Percentiles rank a stretch among this genome's conserved stretches.
Conservation (phyloP, 2,888 invertebrate species). For the Cheiracanthium punctorium region DNA sequence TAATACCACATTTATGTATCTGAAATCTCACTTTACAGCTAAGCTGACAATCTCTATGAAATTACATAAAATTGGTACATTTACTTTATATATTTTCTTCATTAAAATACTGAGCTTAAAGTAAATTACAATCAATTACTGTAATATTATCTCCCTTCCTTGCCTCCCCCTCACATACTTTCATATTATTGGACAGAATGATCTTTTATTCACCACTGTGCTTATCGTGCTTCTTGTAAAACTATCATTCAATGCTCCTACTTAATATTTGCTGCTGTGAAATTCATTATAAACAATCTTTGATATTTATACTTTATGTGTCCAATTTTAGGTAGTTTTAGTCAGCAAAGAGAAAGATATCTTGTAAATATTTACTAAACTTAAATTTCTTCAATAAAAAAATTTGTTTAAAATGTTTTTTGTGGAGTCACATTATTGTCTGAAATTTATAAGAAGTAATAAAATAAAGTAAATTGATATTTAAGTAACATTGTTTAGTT, state of each 20-base stretch:
- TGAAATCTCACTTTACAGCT: slow-evolving; percentile 25
- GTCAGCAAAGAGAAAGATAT: slow-evolving; percentile 6
- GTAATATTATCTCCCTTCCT: background rate
- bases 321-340: slow-evolving; percentile 24
- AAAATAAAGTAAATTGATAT: background rate
- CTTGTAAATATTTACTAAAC: slow-evolving; percentile 10
- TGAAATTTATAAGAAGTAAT: background rate
- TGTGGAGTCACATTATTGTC: background rate
- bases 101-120: slow-evolving; percentile 47
- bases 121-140: slow-evolving; percentile 39
- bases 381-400: slow-evolving; percentile 3
- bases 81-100: background rate
- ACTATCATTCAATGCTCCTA: slow-evolving; percentile 28
- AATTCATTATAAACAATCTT: slow-evolving; percentile 9
- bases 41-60: slow-evolving; percentile 41
- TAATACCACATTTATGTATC: background rate
- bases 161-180: background rate
- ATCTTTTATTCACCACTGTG: slow-evolving; percentile 18
- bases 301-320: slow-evolving; percentile 25
- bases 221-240: slow-evolving; percentile 23
- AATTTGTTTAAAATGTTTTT: slow-evolving; percentile 1
- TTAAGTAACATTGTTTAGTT: too few species aligned
- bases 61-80: slow-evolving; percentile 9
- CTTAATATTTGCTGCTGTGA: slow-evolving; percentile 16
- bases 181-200: background rate